Base-by-base conservation (phyloP, 2,797 vertebrate genomes). In the Pipistrellus kuhlii region DNA sequence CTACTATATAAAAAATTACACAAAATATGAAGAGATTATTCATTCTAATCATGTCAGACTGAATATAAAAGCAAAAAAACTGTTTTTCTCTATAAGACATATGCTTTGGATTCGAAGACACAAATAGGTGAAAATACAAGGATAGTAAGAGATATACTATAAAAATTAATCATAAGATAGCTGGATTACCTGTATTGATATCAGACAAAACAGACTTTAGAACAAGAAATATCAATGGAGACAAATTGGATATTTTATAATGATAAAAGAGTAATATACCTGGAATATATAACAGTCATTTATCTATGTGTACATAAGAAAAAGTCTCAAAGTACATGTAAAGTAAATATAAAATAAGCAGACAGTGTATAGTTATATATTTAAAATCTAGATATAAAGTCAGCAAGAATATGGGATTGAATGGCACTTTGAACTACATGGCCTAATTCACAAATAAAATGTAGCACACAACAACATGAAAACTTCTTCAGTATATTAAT, bases 341-440 rank as follows among this genome's bases (percentile, higher is more conserved):
- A 78, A 90, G 76, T 90, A 48, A 18, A 82, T 55, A 41, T 90
- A 25, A 82, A 92, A 92, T 59, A 15, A 83, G n/a, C 8, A 51
- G 64, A 55, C 17, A 51, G 51, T 68, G 35, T 73, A 75, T 48
- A 69, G 30, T 68, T 73, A 15, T 8, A 8, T 78, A 64, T 55
- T 83, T 83, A 27, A 57, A 82, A 89, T 35, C 17, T 83, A 77
- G 8, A 76, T 32, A 83, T 71, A 71, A 77, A 88, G 66, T 32
- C 68, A 92, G 21, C 9, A 41, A 73, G 46, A 5, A 35, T 32
- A 51, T 44, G 13, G 46, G 53, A 66, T 14, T 77, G 35, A 83
- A 62, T 15, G 15, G 18, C 46, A 51, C 86, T 38, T 55, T 75
- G 75, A 66, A 66, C n/a, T 32, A 75, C 10, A 51, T 9, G 30